A percentile compares a stretch with the other conserved stretches of the same genome.
These are phyloP conservation scores for Sinohyriopsis cumingii DNA, from an alignment of 2,888 invertebrate genomes.

Conservation along the genomic window DNA sequence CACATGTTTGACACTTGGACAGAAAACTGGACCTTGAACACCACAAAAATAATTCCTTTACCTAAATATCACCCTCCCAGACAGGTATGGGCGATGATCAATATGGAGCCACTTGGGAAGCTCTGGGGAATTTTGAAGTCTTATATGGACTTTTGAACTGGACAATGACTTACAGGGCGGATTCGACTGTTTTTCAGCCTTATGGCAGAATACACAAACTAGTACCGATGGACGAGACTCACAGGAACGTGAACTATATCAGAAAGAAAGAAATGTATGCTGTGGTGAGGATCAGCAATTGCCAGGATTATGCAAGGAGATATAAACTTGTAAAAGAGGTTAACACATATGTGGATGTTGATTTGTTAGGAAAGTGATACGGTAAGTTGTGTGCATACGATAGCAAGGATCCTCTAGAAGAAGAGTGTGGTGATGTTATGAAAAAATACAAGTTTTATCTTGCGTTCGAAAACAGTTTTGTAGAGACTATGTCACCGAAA, in stretches of 20 bases:
- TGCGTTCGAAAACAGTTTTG: slow-evolving; percentile 55
- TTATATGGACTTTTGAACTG: slow-evolving; percentile 48
- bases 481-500: slow-evolving; percentile 55
- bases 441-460: slow-evolving; percentile 54
- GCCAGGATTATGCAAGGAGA: slow-evolving; percentile 30
- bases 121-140: slow-evolving; percentile 38
- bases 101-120: slow-evolving; percentile 52
- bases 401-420: not conserved
- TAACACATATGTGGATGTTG: slow-evolving; percentile 24
- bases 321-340: slow-evolving; percentile 30
- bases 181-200: slow-evolving; percentile 47
- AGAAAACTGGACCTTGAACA: too few relatives aligned
- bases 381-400: too few relatives aligned
- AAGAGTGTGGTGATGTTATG: slow-evolving; percentile 30
- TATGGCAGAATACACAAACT: slow-evolving; percentile 37
- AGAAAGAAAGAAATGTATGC: slow-evolving; percentile 27
- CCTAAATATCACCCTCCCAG: slow-evolving; percentile 38
- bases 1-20: slow-evolving; percentile 20
- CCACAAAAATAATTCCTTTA: slow-evolving; percentile 5
- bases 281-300: slow-evolving; percentile 29
- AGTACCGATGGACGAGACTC: slow-evolving; percentile 12
- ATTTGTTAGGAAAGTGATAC: slow-evolving; percentile 8
- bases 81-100: slow-evolving; percentile 55
- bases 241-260: slow-evolving; percentile 10
- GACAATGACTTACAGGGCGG: slow-evolving; percentile 52